These are phyloP conservation scores for Macaca nemestrina DNA, from an alignment of 2,113 vertebrate species.

Conservation along the genomic window DNA sequence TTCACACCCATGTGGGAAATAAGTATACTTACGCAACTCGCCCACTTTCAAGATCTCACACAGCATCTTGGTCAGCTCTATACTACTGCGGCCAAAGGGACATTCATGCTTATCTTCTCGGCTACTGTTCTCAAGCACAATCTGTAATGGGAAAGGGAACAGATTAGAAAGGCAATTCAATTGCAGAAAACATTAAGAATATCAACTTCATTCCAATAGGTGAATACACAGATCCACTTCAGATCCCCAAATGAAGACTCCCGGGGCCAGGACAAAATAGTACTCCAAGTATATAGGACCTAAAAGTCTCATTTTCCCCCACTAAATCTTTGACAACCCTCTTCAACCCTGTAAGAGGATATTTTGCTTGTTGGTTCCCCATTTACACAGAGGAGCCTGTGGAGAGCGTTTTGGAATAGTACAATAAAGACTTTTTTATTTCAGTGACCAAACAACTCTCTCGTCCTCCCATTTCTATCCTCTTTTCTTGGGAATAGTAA, in stretches of 20 bases:
- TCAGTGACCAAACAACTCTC: neutral
- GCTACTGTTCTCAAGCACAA: conserved; percentile 99
- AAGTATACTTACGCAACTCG: conserved; percentile 94
- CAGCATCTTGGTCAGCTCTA: conserved; percentile 98
- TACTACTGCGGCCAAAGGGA: conserved; percentile 98
- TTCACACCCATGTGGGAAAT: neutral
- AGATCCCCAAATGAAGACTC: neutral
- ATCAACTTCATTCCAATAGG: rapidly evolving
- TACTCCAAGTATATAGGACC: rapidly evolving
- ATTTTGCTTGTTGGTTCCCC: neutral
- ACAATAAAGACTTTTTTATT: neutral
- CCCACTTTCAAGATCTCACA: conserved; percentile 99
- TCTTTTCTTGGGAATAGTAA: neutral
- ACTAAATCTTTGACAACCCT: neutral
- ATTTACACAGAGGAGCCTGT: neutral
- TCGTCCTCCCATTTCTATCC: neutral
- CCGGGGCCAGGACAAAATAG: neutral
- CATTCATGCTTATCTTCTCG: conserved; percentile 99
- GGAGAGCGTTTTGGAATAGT: neutral
- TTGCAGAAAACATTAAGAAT: neutral
- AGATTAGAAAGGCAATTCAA: neutral
- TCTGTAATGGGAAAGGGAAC: conserved; percentile 80
- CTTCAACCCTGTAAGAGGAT: neutral
- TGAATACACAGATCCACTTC: rapidly evolving
- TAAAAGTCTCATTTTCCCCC: no score